phyloP scores from a whole-genome alignment of 2,113 vertebrate genomes.

The Chaenogobius annularis region DNA sequence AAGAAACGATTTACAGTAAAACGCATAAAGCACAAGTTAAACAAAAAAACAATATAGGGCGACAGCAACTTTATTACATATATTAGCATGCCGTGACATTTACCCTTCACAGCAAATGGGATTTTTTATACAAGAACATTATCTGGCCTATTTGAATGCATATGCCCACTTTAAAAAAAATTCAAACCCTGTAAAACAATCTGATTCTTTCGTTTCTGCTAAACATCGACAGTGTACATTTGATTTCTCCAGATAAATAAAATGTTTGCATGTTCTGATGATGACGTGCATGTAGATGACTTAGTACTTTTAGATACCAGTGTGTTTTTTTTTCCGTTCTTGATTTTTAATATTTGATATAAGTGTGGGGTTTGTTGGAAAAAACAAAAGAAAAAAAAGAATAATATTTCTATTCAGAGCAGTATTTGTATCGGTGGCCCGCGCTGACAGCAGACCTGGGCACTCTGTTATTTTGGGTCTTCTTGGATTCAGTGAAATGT shows the following conservation, averaged over 20 bases:
- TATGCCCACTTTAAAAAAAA: constrained; percentile 65
- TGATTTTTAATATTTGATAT: constrained; percentile 98
- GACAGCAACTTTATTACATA: constrained; percentile 65
- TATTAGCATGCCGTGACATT: constrained; percentile 76
- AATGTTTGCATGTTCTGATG: constrained; percentile 92
- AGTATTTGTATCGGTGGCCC: constrained; percentile 75
- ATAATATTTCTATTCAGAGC: constrained; percentile 83
- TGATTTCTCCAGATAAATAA: constrained; percentile 77
- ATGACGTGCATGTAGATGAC: constrained; percentile 90
- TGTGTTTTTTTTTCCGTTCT: constrained; percentile 87
- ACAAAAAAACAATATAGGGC: constrained; percentile 57
- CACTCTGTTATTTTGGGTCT: constrained; percentile 64
- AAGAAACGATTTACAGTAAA: constrained; percentile 43
- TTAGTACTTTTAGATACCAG: constrained; percentile 95
- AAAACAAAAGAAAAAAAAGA: constrained; percentile 41
- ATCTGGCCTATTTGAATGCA: constrained; percentile 60
- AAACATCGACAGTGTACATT: constrained; percentile 79
- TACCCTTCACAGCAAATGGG: constrained; percentile 53
- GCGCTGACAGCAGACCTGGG: constrained; percentile 75
- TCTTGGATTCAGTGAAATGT: constrained; percentile 82
- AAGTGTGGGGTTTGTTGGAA: constrained; percentile 85
- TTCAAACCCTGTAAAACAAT: constrained; percentile 75
- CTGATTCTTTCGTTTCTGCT: constrained; percentile 77
- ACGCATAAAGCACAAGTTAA: constrained; percentile 73
- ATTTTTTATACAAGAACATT: constrained; percentile 38